Evolutionary conservation across 53 echinoderm and acorn worm genomes (phyloP), one percentile per base, ranked within the genome.

Genomic region (Arbacia lixula): DNA sequence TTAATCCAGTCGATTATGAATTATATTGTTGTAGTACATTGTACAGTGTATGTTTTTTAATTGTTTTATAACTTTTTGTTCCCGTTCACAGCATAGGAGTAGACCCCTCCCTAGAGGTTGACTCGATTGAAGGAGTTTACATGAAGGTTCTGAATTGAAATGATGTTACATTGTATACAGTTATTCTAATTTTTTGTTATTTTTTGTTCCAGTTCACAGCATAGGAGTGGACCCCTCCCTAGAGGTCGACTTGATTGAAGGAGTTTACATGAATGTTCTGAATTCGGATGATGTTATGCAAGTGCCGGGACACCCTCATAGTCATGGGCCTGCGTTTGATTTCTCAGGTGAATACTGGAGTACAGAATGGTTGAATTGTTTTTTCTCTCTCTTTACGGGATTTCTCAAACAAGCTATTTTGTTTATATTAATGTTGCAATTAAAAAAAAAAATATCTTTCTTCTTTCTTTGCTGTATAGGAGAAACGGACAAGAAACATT

Each of bases 211-310:
- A 75, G 75, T 75, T 53, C 54, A 75, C 3, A 53, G 53, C 32
- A 17, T 75, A 1, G 75, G 75, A n/a, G 54, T 75, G 1, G 75
- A 75, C 29, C 75, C 75, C 12, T 31, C 75, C 3, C 55, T 75
- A 19, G 75, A 75, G 36, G 75, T 75, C 31, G 75, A 75, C 75
- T 35, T 75, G 55, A 75, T 75, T 55, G 53, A 75, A 53, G 75
- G 75, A 55, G 55, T 75, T 54, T 75, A 75, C 22, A 75, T 75
- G 55, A 75, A n/a, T 54, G 75, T 54, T 52, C 3, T 77, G 20
- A 12, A 39, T 33, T 81, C 64, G 26, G 46, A 63, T 0, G 64
- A 81, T 3, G 82, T 63, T 10, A 64, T 34, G 6, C 64, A 78
- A 21, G 79, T 78, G 12, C 27, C 79, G 17, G 63, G 82, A 5